Evolutionary conservation across 2,888 invertebrate species (phyloP).

Genomic region (Fragum fragum): DNA sequence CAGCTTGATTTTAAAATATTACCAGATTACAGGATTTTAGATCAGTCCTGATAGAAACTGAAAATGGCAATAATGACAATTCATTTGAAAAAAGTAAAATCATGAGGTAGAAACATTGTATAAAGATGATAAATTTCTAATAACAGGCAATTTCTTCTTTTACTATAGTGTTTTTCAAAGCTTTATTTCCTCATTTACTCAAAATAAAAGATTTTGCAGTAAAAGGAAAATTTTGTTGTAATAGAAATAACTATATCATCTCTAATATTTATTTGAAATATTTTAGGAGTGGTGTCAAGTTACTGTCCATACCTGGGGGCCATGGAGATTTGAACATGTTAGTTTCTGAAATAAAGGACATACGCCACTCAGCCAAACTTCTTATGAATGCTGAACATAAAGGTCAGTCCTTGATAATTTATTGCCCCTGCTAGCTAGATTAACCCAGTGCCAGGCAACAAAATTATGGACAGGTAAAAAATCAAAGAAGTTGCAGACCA

Average conservation of each 20-base stretch:
- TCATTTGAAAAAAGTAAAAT: too few species aligned
- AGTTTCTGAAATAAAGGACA: conserved; percentile 88
- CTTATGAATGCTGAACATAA: conserved; percentile 86
- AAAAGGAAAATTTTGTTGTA: background rate
- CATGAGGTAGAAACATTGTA: conserved; percentile 13
- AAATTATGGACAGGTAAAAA: too few species aligned
- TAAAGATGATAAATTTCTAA: background rate
- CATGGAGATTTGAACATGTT: conserved; percentile 88
- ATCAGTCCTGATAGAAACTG: too few species aligned
- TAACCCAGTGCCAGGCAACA: too few species aligned
- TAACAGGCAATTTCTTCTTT: conserved; percentile 6
- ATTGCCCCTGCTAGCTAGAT: too few species aligned
- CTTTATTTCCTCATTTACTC: background rate
- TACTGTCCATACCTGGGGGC: conserved; percentile 87
- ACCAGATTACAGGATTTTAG: too few species aligned
- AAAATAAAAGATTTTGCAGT: background rate
- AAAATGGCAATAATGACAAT: too few species aligned
- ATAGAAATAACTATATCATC: background rate
- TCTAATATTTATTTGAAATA: background rate
- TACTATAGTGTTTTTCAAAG: conserved; percentile 8
- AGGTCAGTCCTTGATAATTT: background rate
- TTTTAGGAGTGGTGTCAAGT: conserved; percentile 87
- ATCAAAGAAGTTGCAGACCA: too few species aligned
- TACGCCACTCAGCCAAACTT: conserved; percentile 87
- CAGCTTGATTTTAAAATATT: too few species aligned